Conservation (phyloP, 2,797 vertebrate species). For the Threskiornis aethiopicus region DNA sequence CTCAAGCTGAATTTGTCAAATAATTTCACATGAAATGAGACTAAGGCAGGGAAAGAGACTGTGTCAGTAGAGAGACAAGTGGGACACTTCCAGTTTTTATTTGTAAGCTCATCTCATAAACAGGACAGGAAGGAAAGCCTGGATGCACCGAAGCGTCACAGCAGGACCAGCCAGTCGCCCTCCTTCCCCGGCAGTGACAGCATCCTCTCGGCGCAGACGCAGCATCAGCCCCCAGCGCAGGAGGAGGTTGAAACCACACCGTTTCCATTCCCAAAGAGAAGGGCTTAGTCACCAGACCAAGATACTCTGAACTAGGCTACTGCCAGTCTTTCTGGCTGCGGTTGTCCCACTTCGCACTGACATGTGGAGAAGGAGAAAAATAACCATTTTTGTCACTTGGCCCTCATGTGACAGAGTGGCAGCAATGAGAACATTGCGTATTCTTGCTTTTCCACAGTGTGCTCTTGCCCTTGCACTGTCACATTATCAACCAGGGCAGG, state of each 20-base stretch:
- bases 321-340: not conserved
- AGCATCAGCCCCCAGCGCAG: not conserved
- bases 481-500: not conserved
- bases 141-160: not conserved
- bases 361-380: not conserved
- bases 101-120: not conserved
- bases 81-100: not conserved
- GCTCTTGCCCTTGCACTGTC: not conserved
- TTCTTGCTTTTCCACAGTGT: not conserved
- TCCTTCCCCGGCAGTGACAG: not conserved
- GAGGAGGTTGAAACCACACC: not conserved
- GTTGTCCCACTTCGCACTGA: not conserved
- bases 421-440: not conserved
- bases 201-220: not conserved
- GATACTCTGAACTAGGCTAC: not conserved
- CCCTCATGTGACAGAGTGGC: not conserved
- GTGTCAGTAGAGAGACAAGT: not conserved
- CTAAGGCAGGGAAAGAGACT: not conserved
- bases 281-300: not conserved
- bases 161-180: not conserved
- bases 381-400: not conserved
- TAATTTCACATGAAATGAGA: not conserved
- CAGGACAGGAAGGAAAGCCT: not conserved
- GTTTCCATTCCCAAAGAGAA: not conserved
- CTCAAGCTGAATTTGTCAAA: not conserved